Evolutionary conservation across 2,113 vertebrate species (phyloP), one percentile per base, ranked within the genome.

Genomic region (Callaeas wilsoni): DNA sequence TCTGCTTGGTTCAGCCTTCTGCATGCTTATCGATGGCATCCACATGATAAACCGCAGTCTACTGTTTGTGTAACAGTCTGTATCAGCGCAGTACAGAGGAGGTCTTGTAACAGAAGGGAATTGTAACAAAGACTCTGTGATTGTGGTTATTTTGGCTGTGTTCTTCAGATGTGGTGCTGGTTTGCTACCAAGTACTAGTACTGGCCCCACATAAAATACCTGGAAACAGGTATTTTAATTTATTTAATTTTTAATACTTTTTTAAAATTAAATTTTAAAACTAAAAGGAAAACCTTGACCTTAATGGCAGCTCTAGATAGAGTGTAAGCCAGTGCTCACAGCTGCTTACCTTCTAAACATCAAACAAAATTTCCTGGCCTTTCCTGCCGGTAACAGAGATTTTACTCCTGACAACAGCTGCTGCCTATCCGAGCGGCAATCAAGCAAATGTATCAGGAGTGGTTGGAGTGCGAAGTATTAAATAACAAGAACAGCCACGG

Each of bases 391-490:
- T 53, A 68, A 47, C 22, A 75, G 59, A 50, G 53, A 17, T 69
- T 69, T 85, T 73, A 25, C 46, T 78, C 26, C 9, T 26, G 46
- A 13, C 0, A 4, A 37, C 64, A 78, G 65, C 77, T 84, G 27
- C 56, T 75, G 77, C 35, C 33, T 74, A 9, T 46, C 46, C 0
- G 0, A 64, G 46, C 7, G 1, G 64, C 52, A 35, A 6, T 19
- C 44, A 18, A 49, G 47, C 9, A 1, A 70, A 47, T 0, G 0
- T 23, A 33, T 14, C 15, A 33, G 23, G 42, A 49, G 15, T 16
- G 56, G 35, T 33, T 76, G 62, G 76, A 71, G 22, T 50, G 47
- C 16, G 2, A 35, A 63, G 35, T 44, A 27, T 67, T 77, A 42
- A 91, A 47, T 64, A 41, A 78, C 16, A 0, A 0, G 16, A 44